Evolutionary conservation across 2,797 vertebrate genomes (phyloP), one percentile per base, ranked within the genome.

Genomic region (Schizopygopsis pylzovi): DNA sequence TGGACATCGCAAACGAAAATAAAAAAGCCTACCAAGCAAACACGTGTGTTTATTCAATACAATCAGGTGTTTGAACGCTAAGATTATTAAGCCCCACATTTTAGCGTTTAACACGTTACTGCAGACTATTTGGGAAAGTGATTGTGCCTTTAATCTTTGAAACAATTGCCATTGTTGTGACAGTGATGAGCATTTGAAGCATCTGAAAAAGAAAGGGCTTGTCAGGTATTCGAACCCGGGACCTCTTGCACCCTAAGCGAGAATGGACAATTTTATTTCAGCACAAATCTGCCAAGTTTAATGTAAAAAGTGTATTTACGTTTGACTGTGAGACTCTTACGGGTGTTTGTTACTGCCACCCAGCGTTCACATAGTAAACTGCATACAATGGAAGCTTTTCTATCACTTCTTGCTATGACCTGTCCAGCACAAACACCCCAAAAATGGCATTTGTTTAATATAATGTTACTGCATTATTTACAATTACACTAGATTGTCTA

Each of bases 241-340:
- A 89, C 87, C 89, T 91, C 89, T 90, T 86, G 87, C 87, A 91
- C 89, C 89, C 87, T 71, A 91, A 90, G 89, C 88, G 85, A 90
- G 90, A 91, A 90, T 90, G 63, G 7, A 37, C 13, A 9, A 18
- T 3, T 33, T 37, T 37, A 7, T 67, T 67, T 67, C 28, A 67
- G 28, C 28, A 67, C 33, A 67, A 67, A 67, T 8, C 28, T 18
- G 33, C 63, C 63, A 67, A 28, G 63, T 67, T 67, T 67, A 18
- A 18, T 37, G 63, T 67, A 37, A 67, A 67, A 67, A 33, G 28
- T 9, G 15, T 67, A 37, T 67, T 67, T 37, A 9, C 28, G 63
- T 67, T 15, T 37, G 2, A 37, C 28, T 67, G 63, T 67, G 63
- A 67, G 33, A 9, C 63, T 37, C 28, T 37, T 28, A 9, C 25